A percentile compares a stretch with the other conserved stretches of the same genome.
These are phyloP conservation scores for Hyperoplus immaculatus DNA, from an alignment of 2,797 vertebrate genomes.

Conservation along the genomic window DNA sequence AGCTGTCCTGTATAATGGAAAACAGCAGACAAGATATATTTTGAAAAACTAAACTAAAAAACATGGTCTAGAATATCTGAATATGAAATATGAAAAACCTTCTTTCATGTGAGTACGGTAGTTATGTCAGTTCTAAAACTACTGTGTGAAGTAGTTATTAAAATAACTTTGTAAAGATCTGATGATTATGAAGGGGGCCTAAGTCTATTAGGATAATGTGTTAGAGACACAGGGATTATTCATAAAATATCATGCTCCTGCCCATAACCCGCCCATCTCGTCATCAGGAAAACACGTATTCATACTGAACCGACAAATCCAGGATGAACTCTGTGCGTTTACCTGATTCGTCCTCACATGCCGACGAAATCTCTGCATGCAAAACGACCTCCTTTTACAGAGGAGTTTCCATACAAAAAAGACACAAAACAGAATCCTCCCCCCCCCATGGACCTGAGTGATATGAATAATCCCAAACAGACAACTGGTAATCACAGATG, in stretches of 20 bases:
- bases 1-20: neutral
- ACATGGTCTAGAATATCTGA: neutral
- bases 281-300: constrained; percentile 66
- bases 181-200: constrained; percentile 64
- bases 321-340: constrained; percentile 66
- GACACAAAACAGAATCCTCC: constrained; percentile 39
- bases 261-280: constrained; percentile 35
- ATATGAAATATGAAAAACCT: neutral
- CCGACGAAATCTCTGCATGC: constrained; percentile 71
- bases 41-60: neutral
- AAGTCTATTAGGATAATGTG: constrained; percentile 69
- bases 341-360: constrained; percentile 65
- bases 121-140: constrained; percentile 21
- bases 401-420: constrained; percentile 41
- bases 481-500: constrained; percentile 84
- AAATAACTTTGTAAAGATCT: constrained; percentile 40
- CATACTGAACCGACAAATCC: constrained; percentile 65
- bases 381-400: constrained; percentile 51
- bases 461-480: constrained; percentile 86
- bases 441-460: constrained; percentile 62
- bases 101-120: neutral
- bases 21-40: neutral
- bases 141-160: constrained; percentile 50
- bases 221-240: constrained; percentile 82
- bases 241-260: constrained; percentile 76